A percentile compares a stretch with the other conserved stretches of the same genome.
Conservation (phyloP, 2,888 invertebrate genomes). For the Bimastos eiseni region DNA sequence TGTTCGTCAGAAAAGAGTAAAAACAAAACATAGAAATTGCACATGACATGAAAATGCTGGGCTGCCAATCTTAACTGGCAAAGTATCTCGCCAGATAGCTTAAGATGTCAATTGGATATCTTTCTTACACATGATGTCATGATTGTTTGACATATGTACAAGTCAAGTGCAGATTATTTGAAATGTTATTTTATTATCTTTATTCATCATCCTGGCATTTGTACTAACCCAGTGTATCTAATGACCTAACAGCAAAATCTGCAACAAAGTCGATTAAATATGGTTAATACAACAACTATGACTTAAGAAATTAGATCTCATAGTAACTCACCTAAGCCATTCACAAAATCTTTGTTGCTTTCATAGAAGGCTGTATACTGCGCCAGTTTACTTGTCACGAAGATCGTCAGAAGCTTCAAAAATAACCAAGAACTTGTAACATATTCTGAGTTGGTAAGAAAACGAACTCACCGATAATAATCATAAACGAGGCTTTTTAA, state of each 20-base stretch:
- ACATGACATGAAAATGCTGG: neutral
- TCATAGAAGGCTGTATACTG: constrained; percentile 89
- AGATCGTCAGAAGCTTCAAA: constrained; percentile 77
- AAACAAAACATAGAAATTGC: neutral
- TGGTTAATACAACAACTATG: neutral
- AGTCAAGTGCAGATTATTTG: too few species aligned
- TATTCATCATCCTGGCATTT: too few species aligned
- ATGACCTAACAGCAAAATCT: neutral
- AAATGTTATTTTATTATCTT: too few species aligned
- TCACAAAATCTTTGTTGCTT: constrained; percentile 87
- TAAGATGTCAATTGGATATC: neutral
- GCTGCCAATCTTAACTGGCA: neutral
- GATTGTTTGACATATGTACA: too few species aligned
- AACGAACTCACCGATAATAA: neutral
- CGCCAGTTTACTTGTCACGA: constrained; percentile 90
- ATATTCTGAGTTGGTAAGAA: neutral
- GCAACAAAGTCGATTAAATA: neutral
- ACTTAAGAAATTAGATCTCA: neutral
- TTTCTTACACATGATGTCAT: neutral
- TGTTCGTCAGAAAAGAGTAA: constrained; percentile 38
- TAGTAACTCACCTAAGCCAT: constrained; percentile 55
- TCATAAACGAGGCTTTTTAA: neutral
- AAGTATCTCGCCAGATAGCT: neutral
- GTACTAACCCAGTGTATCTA: neutral
- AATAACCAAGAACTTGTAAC: neutral